Evolutionary conservation across 2,888 invertebrate species (phyloP).

Genomic region (Drosophila meridiana): DNA sequence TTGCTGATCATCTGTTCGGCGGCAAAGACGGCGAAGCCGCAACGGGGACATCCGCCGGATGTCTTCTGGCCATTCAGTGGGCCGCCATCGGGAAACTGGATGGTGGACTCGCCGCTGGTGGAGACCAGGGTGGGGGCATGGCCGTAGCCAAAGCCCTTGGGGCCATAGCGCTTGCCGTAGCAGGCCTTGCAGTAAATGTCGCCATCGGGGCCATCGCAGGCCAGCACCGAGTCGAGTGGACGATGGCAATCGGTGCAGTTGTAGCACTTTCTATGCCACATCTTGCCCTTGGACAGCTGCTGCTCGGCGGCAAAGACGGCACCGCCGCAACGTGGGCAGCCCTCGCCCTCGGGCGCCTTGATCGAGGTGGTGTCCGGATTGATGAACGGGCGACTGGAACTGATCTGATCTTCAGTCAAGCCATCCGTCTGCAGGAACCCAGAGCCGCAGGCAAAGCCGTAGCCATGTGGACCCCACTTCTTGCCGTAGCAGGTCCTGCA

Average conservation of each 20-base stretch:
- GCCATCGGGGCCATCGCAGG: constrained; percentile 96
- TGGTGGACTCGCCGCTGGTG: constrained; percentile 90
- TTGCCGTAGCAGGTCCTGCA: constrained; percentile 99
- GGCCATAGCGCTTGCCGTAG: constrained; percentile 95
- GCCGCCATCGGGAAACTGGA: constrained; percentile 89
- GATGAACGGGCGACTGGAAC: constrained; percentile 91
- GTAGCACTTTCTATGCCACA: constrained; percentile 99
- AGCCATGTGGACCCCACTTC: constrained; percentile 98
- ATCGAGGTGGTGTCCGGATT: constrained; percentile 95
- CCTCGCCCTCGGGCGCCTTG: constrained; percentile 94
- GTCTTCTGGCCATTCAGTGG: constrained; percentile 91
- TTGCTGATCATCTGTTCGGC: constrained; percentile 99
- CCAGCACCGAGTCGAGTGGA: constrained; percentile 94
- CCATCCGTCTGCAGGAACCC: constrained; percentile 97
- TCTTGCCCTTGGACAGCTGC: constrained; percentile 96
- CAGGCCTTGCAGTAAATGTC: constrained; percentile 97
- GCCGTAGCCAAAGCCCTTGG: constrained; percentile 95
- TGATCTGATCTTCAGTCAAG: constrained; percentile 93
- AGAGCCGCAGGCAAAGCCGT: constrained; percentile 97
- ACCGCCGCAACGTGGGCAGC: constrained; percentile 96
- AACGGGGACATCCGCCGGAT: constrained; percentile 92
- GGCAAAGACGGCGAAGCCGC: constrained; percentile 96
- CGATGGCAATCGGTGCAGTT: constrained; percentile 96
- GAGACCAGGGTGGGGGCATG: constrained; percentile 94
- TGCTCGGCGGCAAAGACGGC: constrained; percentile 98